Evolutionary conservation across 2,797 vertebrate genomes (phyloP).

Genomic region (Molossus alvarezi): DNA sequence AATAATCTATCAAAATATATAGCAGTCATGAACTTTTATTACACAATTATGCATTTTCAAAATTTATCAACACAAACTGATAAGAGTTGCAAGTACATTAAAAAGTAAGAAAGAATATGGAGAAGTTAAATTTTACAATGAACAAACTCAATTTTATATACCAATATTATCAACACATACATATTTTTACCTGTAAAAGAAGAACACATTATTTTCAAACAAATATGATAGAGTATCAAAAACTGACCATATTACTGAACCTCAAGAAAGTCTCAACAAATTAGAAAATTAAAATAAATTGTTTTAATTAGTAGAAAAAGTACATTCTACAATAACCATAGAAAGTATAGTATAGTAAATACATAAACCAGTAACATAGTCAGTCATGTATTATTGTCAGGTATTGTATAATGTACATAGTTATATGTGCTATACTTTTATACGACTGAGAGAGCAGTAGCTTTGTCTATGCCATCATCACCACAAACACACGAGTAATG

Average conservation of each 20-base stretch:
- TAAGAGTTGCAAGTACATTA: conserved; percentile 20
- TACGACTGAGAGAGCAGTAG: neutral
- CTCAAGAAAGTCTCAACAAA: neutral
- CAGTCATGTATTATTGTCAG: neutral
- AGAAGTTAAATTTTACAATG: neutral
- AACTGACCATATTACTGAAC: neutral
- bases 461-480: neutral
- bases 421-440: neutral
- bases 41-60: neutral
- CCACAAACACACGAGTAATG: neutral
- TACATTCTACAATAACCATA: neutral
- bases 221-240: neutral
- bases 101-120: neutral
- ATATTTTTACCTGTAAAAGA: neutral
- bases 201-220: conserved; percentile 1
- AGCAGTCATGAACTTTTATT: neutral
- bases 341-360: neutral
- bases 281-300: neutral
- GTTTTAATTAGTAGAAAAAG: neutral
- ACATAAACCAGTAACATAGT: neutral
- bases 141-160: neutral
- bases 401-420: neutral
- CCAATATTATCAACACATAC: neutral
- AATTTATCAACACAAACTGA: conserved; percentile 47
- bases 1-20: conserved; percentile 15